phyloP scores from a whole-genome alignment of 64 coral and sea anemone genomes.

The Montipora cactus region DNA sequence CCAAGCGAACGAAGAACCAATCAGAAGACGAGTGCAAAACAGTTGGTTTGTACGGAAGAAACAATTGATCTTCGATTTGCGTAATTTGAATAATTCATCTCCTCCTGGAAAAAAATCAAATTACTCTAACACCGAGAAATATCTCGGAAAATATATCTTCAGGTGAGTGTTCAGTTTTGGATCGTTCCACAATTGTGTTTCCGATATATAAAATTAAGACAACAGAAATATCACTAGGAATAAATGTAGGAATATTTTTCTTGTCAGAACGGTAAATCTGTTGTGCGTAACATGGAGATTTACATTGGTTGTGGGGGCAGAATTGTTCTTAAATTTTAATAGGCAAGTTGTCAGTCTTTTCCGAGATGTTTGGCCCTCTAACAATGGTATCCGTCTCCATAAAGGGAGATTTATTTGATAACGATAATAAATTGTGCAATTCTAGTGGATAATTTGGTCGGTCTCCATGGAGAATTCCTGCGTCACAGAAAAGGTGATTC shows the following conservation, averaged over 20 bases:
- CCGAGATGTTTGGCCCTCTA: constrained; percentile 26
- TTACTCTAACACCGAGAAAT: neutral
- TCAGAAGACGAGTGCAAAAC: constrained; percentile 70
- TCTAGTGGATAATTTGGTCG: neutral
- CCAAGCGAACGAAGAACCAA: constrained; percentile 57
- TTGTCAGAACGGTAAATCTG: neutral
- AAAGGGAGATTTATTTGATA: constrained; percentile 53
- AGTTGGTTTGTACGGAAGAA: constrained; percentile 62
- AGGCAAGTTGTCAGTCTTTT: constrained; percentile 19
- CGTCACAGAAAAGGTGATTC: constrained; percentile 41
- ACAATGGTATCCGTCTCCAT: constrained; percentile 22
- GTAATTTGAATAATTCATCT: constrained; percentile 86
- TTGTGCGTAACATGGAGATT: neutral
- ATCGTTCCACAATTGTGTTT: too few species aligned
- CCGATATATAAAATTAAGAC: too few species aligned
- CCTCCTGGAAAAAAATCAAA: neutral
- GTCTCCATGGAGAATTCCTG: constrained; percentile 24
- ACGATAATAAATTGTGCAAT: constrained; percentile 26
- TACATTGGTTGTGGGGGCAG: constrained; percentile 44
- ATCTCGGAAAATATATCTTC: constrained; percentile 1
- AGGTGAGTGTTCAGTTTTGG: neutral
- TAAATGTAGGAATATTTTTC: neutral
- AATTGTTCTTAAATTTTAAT: constrained; percentile 52
- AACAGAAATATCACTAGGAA: too few species aligned
- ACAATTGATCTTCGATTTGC: constrained; percentile 77